A percentile compares a stretch with the other conserved stretches of the same genome.
Conservation (phyloP, 2,888 invertebrate species). For the Minunthozetes semirufus region DNA sequence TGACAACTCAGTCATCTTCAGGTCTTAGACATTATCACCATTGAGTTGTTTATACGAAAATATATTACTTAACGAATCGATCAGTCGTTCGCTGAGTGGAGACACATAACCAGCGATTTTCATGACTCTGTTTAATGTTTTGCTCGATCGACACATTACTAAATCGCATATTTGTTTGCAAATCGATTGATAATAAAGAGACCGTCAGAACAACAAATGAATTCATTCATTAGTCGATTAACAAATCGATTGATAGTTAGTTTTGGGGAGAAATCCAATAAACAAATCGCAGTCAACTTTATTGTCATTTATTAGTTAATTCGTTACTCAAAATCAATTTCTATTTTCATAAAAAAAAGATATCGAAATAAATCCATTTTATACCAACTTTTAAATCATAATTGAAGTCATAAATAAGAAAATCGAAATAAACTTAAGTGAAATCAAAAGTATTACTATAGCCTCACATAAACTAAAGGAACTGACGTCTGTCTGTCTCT, state of each 20-base stretch:
- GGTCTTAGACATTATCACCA: slow-evolving; percentile 2
- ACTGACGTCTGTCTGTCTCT: no score
- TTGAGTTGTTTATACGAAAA: slow-evolving; percentile 1
- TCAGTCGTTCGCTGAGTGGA: background rate
- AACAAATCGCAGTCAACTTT: background rate
- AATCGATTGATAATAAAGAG: slow-evolving; percentile 10
- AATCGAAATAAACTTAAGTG: no score
- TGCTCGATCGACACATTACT: slow-evolving; percentile 9
- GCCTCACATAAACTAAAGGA: no score
- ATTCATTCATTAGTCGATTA: background rate
- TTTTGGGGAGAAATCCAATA: no score
- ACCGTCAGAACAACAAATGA: background rate
- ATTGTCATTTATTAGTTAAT: background rate
- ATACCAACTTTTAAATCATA: no score
- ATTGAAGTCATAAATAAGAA: no score
- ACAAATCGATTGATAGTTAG: background rate
- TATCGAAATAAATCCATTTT: no score
- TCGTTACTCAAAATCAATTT: no score
- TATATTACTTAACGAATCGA: background rate
- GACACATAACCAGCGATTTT: background rate
- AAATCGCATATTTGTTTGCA: slow-evolving; percentile 12
- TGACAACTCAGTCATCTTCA: background rate
- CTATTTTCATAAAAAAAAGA: no score
- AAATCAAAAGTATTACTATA: no score
- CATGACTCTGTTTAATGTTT: slow-evolving; percentile 23